Evolutionary conservation across 2,888 invertebrate species (phyloP).

Genomic region (Drosophila aldrichi): DNA sequence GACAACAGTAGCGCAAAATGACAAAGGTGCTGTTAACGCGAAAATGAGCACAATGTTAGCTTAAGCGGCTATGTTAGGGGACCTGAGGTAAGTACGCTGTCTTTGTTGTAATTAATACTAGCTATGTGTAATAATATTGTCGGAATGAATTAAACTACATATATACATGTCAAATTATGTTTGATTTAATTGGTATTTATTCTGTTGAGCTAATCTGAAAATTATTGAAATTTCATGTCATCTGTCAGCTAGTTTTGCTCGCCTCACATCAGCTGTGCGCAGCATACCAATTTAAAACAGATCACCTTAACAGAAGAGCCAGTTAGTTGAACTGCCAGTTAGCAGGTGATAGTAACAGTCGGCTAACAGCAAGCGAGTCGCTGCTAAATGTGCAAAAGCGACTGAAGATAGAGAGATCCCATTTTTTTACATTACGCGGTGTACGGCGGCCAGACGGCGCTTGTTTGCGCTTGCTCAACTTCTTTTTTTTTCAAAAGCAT

Average conservation of each 20-base stretch:
- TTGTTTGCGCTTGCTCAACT: constrained; percentile 51
- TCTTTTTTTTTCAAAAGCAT: constrained; percentile 33
- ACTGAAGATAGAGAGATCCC: constrained; percentile 40
- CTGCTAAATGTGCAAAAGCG: constrained; percentile 39
- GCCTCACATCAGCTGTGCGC: constrained; percentile 6
- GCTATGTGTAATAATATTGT: too few relatives aligned
- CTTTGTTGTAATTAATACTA: neutral
- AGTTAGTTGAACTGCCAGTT: constrained; percentile 25
- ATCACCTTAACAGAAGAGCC: constrained; percentile 21
- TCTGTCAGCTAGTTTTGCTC: neutral
- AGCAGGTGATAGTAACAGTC: constrained; percentile 26
- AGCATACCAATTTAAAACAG: constrained; percentile 27
- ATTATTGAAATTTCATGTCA: neutral
- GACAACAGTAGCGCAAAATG: neutral
- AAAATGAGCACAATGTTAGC: constrained; percentile 5
- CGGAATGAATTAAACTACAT: neutral
- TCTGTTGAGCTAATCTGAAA: neutral
- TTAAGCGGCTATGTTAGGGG: neutral
- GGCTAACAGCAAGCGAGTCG: constrained; percentile 26
- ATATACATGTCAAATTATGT: neutral
- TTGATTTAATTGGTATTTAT: neutral
- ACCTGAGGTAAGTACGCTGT: constrained; percentile 6
- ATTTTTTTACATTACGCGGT: constrained; percentile 57
- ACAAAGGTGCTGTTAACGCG: constrained; percentile 18
- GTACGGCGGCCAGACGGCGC: constrained; percentile 60